phyloP scores from a whole-genome alignment of 1,140 invertebrate species.

The Carcinoscorpius rotundicauda region DNA sequence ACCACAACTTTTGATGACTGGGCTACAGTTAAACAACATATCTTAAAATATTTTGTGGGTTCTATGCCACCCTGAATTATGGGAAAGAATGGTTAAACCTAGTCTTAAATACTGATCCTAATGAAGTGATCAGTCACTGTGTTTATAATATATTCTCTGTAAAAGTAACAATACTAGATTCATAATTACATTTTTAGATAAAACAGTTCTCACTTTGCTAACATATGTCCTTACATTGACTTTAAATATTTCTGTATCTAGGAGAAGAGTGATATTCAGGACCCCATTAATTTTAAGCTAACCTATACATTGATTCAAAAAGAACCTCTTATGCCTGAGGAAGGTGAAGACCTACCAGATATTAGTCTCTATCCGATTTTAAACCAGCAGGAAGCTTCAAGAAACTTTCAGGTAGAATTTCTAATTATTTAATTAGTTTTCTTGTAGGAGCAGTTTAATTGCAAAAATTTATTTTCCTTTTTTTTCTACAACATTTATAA shows the following conservation, averaged over 20 bases:
- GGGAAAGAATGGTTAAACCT: no score
- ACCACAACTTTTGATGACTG: no score
- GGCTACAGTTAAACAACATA: no score
- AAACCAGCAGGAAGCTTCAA: constrained; percentile 70
- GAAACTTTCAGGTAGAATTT: constrained; percentile 60
- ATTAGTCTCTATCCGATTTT: constrained; percentile 73
- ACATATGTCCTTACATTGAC: neutral
- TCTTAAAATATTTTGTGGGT: no score
- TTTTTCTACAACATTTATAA: no score
- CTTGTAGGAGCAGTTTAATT: no score
- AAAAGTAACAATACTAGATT: neutral
- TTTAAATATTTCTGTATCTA: neutral
- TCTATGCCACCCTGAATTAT: no score
- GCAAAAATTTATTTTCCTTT: no score
- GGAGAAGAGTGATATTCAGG: constrained; percentile 25
- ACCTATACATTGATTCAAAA: constrained; percentile 66
- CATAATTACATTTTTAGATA: neutral
- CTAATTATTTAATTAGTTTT: constrained; percentile 19
- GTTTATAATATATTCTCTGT: no score
- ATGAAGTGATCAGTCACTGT: no score
- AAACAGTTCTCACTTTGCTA: neutral
- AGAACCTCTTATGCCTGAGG: constrained; percentile 36
- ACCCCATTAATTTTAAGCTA: constrained; percentile 48
- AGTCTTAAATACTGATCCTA: no score
- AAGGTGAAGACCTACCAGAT: constrained; percentile 47